Base-by-base conservation (phyloP, 2,888 invertebrate species). In the Andrena camellia region DNA sequence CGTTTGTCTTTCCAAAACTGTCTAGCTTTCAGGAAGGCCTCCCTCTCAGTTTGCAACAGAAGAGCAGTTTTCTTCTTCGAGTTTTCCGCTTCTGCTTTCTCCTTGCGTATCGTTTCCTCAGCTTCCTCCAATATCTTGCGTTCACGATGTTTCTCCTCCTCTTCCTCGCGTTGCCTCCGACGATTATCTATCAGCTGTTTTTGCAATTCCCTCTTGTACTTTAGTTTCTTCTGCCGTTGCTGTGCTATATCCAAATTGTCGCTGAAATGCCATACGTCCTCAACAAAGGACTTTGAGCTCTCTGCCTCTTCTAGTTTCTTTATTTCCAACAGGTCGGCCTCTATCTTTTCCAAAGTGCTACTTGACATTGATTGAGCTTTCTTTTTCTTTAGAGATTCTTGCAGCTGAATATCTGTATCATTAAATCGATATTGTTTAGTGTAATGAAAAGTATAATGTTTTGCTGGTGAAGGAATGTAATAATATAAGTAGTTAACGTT, bases 101-200 rank as follows among this genome's bases (percentile, higher is more conserved):
- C 88, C 17, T 62, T 29, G 4, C 50, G 71, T 7, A 85, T 64
- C n/a, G 77, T 50, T 35, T 84, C 77, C 13, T 35, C 80, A 2
- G 68, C 70, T 31, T 86, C 77, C n/a, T 88, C 89, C 29, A 86
- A 33, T 66, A 88, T 80, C 23, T 89, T 90, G 10, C 90, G 82
- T 42, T 91, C 91, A 0, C 83, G 85, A 23, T 88, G 87, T 50
- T 66, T 85, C 72, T 90, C 90, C 33, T 89, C 89, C 54, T 68
- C 84, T 20, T 63, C 62, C 57, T 81, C 85, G 48, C 80, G 87
- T 64, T 85, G 33, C 66, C 70, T 79, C n/a, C 81, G 80, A 35
- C 73, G 76, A 79, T 90, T 89, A 26, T 80, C 78, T 23, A 85
- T 77, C 17, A 89, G n/a, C 42, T 91, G 91, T 35, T 84, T 86